phyloP scores from a whole-genome alignment of 2,888 invertebrate genomes.

The Mythimna vitellina region DNA sequence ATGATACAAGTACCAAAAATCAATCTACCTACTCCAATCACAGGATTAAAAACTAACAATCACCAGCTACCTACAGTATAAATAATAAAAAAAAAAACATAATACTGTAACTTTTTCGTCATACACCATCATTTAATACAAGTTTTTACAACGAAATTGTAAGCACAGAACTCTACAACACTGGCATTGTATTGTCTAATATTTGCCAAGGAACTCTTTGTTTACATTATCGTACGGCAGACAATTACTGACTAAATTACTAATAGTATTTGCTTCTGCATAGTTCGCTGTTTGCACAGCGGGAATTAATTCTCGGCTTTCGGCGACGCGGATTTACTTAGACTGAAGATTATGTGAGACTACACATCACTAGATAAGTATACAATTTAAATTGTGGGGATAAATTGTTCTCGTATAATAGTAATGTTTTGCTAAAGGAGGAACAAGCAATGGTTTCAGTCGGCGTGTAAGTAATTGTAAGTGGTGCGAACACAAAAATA shows the following conservation, averaged over 20 bases:
- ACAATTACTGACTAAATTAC: conserved; percentile 62
- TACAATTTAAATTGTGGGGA: conserved; percentile 21
- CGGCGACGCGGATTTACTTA: conserved; percentile 46
- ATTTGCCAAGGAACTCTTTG: conserved; percentile 41
- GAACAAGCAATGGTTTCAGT: not conserved
- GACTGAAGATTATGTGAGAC: conserved; percentile 34
- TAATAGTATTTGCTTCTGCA: conserved; percentile 56
- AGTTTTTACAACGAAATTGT: conserved; percentile 9
- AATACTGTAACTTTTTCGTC: not conserved
- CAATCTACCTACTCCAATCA: no score
- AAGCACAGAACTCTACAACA: conserved; percentile 10
- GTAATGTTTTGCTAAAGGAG: not conserved
- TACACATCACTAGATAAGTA: conserved; percentile 20
- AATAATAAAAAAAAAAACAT: no score
- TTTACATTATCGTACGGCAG: conserved; percentile 49
- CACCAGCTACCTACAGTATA: no score
- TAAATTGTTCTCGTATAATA: not conserved
- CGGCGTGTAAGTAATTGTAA: not conserved
- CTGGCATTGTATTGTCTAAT: conserved; percentile 31
- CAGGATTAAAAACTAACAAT: no score
- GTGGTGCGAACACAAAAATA: no score
- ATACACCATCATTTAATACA: not conserved
- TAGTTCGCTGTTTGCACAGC: conserved; percentile 51
- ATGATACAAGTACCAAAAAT: no score
- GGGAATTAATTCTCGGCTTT: conserved; percentile 56